Evolutionary conservation across 1,140 invertebrate genomes (phyloP).

Genomic region (Neodiprion pinetum): DNA sequence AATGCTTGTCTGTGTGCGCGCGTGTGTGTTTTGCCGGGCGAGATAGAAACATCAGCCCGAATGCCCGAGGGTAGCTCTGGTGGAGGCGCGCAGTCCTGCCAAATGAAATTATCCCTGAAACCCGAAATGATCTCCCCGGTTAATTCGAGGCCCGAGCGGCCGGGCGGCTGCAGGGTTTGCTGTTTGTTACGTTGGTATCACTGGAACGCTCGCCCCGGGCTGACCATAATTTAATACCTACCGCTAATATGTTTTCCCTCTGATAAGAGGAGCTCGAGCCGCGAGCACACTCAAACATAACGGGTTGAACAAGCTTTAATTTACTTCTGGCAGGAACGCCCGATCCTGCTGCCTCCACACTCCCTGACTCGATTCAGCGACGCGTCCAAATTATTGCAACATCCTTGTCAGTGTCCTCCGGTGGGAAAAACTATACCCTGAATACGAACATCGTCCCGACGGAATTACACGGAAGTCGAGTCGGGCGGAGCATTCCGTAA

Average conservation of each 20-base stretch:
- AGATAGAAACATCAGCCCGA: neutral
- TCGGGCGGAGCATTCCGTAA: too few relatives aligned
- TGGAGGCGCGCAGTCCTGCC: slow-evolving; percentile 38
- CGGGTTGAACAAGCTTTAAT: slow-evolving; percentile 1
- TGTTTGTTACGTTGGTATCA: slow-evolving; percentile 50
- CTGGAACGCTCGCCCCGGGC: slow-evolving; percentile 40
- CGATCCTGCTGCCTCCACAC: neutral
- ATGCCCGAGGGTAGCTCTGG: slow-evolving; percentile 6
- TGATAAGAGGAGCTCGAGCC: slow-evolving; percentile 42
- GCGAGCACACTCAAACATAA: neutral
- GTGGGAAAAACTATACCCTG: too few relatives aligned
- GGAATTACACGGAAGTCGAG: too few relatives aligned
- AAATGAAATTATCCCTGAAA: slow-evolving; percentile 58
- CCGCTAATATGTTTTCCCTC: slow-evolving; percentile 47
- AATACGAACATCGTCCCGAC: too few relatives aligned
- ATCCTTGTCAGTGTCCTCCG: too few relatives aligned
- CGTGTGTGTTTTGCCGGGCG: neutral
- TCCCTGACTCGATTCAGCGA: too few relatives aligned
- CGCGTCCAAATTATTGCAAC: too few relatives aligned
- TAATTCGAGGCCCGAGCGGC: slow-evolving; percentile 41
- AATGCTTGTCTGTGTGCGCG: too few relatives aligned
- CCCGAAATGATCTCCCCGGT: slow-evolving; percentile 44
- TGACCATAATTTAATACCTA: slow-evolving; percentile 54
- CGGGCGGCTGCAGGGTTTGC: slow-evolving; percentile 33
- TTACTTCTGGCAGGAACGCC: neutral